Conservation (phyloP, 1,140 invertebrate genomes). For the Pentalonia nigronervosa region DNA sequence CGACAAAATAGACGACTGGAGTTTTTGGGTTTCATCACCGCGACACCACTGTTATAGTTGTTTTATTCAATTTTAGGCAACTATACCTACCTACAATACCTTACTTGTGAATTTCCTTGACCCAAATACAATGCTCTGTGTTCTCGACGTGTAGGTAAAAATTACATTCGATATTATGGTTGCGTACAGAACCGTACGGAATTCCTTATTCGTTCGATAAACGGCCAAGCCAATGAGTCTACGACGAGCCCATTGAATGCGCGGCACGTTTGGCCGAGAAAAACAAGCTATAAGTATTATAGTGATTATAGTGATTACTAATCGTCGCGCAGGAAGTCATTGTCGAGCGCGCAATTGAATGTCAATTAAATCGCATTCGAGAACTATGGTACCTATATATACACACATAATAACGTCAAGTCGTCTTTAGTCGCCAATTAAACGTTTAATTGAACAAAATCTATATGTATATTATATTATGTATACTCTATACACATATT, state of each 20-base stretch:
- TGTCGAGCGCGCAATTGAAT: conserved; percentile 20
- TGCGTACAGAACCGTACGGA: not conserved
- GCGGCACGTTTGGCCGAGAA: conserved; percentile 10
- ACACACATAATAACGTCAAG: not conserved
- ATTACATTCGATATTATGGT: not conserved
- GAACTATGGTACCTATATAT: not conserved
- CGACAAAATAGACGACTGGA: not conserved
- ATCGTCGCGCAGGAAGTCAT: not conserved
- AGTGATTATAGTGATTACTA: not conserved
- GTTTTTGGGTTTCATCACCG: not conserved
- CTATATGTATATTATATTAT: not conserved
- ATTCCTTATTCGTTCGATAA: not conserved
- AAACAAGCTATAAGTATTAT: not conserved
- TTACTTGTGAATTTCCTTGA: not conserved
- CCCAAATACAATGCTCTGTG: not conserved
- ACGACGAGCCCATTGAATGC: not conserved
- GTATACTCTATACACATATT: not conserved
- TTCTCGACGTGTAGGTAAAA: not conserved
- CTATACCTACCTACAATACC: not conserved
- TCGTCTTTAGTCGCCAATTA: conserved; percentile 14
- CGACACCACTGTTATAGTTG: not conserved
- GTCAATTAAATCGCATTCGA: conserved; percentile 25
- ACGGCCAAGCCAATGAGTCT: not conserved
- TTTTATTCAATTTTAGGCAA: not conserved
- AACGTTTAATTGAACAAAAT: conserved; percentile 16